Evolutionary conservation across 2,888 invertebrate species (phyloP).

Genomic region (Eristalinus sepulchralis): DNA sequence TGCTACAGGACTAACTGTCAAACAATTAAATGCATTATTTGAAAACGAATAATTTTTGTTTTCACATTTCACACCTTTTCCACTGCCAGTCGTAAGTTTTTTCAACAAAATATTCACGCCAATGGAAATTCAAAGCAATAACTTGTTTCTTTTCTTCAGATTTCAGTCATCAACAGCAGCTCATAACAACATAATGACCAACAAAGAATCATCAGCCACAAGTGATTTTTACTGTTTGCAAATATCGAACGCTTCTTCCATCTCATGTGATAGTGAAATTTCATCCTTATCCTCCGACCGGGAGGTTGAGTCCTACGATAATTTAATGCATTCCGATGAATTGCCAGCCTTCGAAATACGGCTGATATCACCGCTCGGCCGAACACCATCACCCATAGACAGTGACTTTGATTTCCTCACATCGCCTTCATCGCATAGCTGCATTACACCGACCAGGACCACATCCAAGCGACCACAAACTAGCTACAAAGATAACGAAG

Average conservation of each 20-base stretch:
- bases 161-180: not conserved
- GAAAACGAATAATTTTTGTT: conserved; percentile 49
- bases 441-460: conserved; percentile 69
- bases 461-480: conserved; percentile 4
- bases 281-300: conserved; percentile 76
- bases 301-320: conserved; percentile 73
- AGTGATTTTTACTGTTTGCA: conserved; percentile 73
- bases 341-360: conserved; percentile 79
- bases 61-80: conserved; percentile 28
- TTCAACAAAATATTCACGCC: not conserved
- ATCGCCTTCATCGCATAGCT: conserved; percentile 45
- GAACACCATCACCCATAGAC: conserved; percentile 79
- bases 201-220: conserved; percentile 48
- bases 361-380: conserved; percentile 77
- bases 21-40: conserved; percentile 55
- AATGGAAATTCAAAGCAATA: not conserved
- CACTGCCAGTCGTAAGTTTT: conserved; percentile 9
- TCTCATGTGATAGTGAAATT: conserved; percentile 78
- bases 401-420: conserved; percentile 72
- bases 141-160: not conserved
- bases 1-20: conserved; percentile 57
- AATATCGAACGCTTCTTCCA: conserved; percentile 74
- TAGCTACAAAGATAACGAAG: conserved; percentile 72
- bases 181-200: conserved; percentile 31
- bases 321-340: conserved; percentile 75